phyloP scores from a whole-genome alignment of 2,113 vertebrate genomes.

The Rhombomys opimus region DNA sequence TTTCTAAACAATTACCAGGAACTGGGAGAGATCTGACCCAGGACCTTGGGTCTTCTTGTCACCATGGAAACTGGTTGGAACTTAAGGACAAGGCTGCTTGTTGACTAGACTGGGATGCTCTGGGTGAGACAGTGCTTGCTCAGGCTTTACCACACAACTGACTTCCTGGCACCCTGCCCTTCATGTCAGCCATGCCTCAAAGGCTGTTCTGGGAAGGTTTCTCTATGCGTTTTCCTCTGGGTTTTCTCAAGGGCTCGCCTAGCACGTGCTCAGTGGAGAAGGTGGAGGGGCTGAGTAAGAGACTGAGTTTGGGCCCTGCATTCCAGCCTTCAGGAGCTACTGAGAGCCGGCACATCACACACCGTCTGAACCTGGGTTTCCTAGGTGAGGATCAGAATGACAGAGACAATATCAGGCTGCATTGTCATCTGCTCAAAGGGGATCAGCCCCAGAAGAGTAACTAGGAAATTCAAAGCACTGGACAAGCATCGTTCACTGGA shows the following conservation, averaged over 20 bases:
- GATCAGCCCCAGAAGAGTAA: no score
- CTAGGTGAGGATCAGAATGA: background rate
- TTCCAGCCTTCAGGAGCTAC: background rate
- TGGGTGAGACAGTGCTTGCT: rapidly evolving
- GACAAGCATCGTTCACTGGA: background rate
- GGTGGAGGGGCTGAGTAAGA: background rate
- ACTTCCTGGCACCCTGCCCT: background rate
- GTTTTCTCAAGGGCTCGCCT: background rate
- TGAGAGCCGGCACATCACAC: no score
- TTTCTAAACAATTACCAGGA: background rate
- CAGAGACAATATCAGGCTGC: rapidly evolving
- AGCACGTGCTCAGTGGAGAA: background rate
- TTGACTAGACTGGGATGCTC: background rate
- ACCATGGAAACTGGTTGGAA: background rate
- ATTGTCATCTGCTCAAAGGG: rapidly evolving
- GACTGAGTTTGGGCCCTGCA: background rate
- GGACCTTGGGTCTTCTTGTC: background rate
- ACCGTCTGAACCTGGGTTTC: background rate
- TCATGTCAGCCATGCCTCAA: background rate
- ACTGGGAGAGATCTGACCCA: background rate
- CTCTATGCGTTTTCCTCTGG: background rate
- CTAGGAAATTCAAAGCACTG: background rate
- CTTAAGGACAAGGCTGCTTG: background rate
- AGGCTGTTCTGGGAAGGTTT: background rate
- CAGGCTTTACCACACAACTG: background rate